Base-by-base conservation (phyloP, 2,888 invertebrate species). In the Sthenelais limicola region DNA sequence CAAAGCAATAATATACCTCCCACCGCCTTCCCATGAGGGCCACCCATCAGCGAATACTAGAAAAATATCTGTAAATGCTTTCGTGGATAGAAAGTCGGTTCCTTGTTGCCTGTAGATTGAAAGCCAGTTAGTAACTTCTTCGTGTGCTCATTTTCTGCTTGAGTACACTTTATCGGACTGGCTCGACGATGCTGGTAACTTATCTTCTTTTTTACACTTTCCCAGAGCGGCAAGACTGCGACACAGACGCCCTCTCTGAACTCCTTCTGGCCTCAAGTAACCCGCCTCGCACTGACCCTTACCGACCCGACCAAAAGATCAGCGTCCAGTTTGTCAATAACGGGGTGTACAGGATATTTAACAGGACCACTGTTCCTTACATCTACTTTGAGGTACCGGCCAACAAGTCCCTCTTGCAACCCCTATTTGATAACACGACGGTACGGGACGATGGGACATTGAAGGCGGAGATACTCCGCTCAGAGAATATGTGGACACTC, bases 391-490 rank as follows among this genome's bases (percentile, higher is more conserved):
- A 78, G n/a, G 75, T 86, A 2, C 77, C 81, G 4, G 75, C 71
- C 24, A 78, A 80, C 4, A 74, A 78, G 47, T 83, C 85, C 1
- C 75, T 86, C 4, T 75, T 86, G 33, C 74, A 77, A 32, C 80
- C 80, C 9, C 76, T 85, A 26, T 84, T 80, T 72, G 79, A 81
- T n/a, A 74, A 79, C 3, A 81, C 80, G 0, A 77, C 77, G 5
- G 76, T 86, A 12, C 76, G 76, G 35, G 78, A 80, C 28, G 80
- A 81, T 24, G 43, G 51, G 2, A 78, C 81, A 18, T 74, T 86
- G 72, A 74, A 79, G 30, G 85, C 82, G n/a, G 80, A 82, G 43
- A 78, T 86, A 68, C 74, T 76, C 26, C 82, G 79, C 21, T 33
- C 69, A 26, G 71, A 76, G 21, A 71, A 67, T 38, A 38, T 72